Evolutionary conservation across 1,140 invertebrate genomes (phyloP).

Genomic region (Bombus pascuorum): DNA sequence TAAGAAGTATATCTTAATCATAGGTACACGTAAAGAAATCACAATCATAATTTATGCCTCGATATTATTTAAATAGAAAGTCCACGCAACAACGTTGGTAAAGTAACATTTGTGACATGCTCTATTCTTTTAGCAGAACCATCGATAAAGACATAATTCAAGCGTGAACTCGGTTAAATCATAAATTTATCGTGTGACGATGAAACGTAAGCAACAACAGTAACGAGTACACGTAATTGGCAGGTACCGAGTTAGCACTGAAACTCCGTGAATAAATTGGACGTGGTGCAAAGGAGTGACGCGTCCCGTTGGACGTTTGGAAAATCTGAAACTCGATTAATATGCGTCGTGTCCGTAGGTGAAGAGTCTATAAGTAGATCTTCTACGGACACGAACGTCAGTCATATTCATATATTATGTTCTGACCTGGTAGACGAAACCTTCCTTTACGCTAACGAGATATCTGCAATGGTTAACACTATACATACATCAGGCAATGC

Average conservation of each 20-base stretch:
- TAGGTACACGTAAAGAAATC: neutral
- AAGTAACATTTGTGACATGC: neutral
- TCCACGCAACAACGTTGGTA: neutral
- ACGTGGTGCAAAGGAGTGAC: slow-evolving; percentile 53
- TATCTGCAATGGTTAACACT: slow-evolving; percentile 46
- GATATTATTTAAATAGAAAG: neutral
- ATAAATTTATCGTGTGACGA: slow-evolving; percentile 25
- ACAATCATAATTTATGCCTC: neutral
- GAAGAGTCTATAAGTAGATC: slow-evolving; percentile 81
- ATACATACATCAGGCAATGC: slow-evolving; percentile 26
- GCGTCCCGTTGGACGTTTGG: slow-evolving; percentile 55
- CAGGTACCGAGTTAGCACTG: slow-evolving; percentile 49
- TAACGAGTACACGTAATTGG: slow-evolving; percentile 61
- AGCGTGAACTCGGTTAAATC: slow-evolving; percentile 3
- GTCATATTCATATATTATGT: slow-evolving; percentile 78
- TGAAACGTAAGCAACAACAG: slow-evolving; percentile 40
- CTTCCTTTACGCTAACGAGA: slow-evolving; percentile 75
- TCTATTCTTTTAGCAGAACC: neutral
- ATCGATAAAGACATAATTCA: slow-evolving; percentile 8
- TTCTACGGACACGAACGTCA: slow-evolving; percentile 72
- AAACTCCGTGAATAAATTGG: slow-evolving; percentile 66
- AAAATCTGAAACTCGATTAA: slow-evolving; percentile 81
- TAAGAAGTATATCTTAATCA: neutral
- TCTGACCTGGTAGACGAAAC: slow-evolving; percentile 64
- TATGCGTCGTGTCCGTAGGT: slow-evolving; percentile 76